phyloP scores from a whole-genome alignment of 2,888 invertebrate species.

The Sphinx pinastri region DNA sequence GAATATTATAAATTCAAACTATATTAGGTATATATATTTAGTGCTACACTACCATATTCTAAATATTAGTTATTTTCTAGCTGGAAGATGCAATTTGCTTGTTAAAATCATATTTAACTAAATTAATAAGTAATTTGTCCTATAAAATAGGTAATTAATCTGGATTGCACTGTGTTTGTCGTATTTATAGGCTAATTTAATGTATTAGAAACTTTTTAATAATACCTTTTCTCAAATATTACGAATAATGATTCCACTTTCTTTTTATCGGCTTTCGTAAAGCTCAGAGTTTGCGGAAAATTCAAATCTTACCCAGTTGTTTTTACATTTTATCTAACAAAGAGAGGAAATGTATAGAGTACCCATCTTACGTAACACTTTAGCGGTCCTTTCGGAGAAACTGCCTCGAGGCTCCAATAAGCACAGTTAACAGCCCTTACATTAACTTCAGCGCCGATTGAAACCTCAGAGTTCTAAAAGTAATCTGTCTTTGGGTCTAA shows the following conservation, averaged over 20 bases:
- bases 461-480: constrained; percentile 6
- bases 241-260: neutral
- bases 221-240: too few species aligned
- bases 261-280: neutral
- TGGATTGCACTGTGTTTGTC: too few species aligned
- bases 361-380: neutral
- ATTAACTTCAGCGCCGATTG: neutral
- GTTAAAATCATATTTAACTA: too few species aligned
- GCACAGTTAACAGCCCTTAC: constrained; percentile 10
- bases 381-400: neutral
- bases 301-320: constrained; percentile 5
- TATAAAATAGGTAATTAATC: too few species aligned
- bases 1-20: neutral
- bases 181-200: too few species aligned
- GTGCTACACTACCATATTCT: too few species aligned
- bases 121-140: too few species aligned
- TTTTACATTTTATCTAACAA: constrained; percentile 4
- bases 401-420: neutral
- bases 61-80: too few species aligned
- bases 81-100: too few species aligned
- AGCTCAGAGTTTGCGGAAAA: neutral
- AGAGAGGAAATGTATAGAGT: neutral
- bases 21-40: too few species aligned
- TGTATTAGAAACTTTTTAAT: too few species aligned
- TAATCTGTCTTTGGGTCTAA: neutral